Base-by-base conservation (phyloP, 2,113 vertebrate species). In the Nibea coibor region DNA sequence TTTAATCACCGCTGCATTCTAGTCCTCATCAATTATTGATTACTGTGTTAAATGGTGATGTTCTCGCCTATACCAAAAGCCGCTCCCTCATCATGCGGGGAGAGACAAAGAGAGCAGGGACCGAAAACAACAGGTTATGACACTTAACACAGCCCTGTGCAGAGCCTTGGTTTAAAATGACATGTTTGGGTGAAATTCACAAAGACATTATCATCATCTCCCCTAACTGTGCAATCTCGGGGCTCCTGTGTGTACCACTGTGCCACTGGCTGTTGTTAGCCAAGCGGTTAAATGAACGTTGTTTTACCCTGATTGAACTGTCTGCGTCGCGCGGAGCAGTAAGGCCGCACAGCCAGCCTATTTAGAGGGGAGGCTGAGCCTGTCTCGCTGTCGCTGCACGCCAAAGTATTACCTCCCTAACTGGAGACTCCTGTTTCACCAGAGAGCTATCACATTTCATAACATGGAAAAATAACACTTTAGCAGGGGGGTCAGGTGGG, bases 391-490 rank as follows among this genome's bases (percentile, higher is more conserved):
- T 88, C 73, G 92, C 89, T 77, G 90, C 91, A 81, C 62, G 65
- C 94, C 93, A 90, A 81, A 91, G 91, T 94, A 87, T 96, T 95
- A 95, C 92, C 91, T 84, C 80, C 89, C 88, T 94, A 93, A 83
- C 92, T 93, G 88, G 61, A 91, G 86, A 92, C 88, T 91, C 22
- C 39, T 88, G 91, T 95, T 95, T 95, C 91, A 91, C 91, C 91
- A 90, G 81, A 90, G 93, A 95, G 93, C 94, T 94, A 95, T 96
- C 94, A 93, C 84, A 63, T 94, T 96, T 95, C 88, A 61, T 94
- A 96, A 95, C 95, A 92, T 91, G 92, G 93, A 93, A 95, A 95
- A 89, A 91, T 72, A 96, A 93, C 93, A 93, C 93, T 95, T 96
- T 94, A 78, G 93, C 93, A 91, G 90, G 87, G 85, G 92, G 90